A percentile compares a stretch with the other conserved stretches of the same genome.
phyloP scores from a whole-genome alignment of 2,888 invertebrate species.

The Helobdella robusta region DNA sequence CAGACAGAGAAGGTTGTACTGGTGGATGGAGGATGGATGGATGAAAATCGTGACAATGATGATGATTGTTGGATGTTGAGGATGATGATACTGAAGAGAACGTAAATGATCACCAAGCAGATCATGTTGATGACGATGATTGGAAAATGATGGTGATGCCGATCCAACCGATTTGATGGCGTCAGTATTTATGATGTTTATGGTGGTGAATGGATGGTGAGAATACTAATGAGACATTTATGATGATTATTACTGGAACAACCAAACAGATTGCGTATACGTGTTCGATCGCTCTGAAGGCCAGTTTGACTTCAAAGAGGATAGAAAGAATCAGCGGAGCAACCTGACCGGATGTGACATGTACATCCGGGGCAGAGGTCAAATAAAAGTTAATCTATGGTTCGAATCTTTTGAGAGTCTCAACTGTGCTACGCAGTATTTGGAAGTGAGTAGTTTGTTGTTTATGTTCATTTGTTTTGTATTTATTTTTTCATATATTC shows the following conservation, averaged over 20 bases:
- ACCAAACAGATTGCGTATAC: slow-evolving; percentile 13
- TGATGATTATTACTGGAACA: background rate
- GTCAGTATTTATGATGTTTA: too few species aligned
- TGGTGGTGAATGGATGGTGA: too few species aligned
- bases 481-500: too few species aligned
- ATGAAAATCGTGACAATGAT: background rate
- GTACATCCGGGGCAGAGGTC: slow-evolving; percentile 23
- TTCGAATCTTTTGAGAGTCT: slow-evolving; percentile 2
- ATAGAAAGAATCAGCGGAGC: background rate
- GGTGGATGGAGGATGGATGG: too few species aligned
- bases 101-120: too few species aligned
- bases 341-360: slow-evolving; percentile 18
- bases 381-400: slow-evolving; percentile 14
- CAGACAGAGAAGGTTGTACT: background rate
- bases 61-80: background rate
- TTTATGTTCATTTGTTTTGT: too few species aligned
- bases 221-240: too few species aligned
- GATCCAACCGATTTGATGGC: background rate
- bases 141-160: background rate
- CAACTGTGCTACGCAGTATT: slow-evolving; percentile 19
- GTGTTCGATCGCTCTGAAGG: slow-evolving; percentile 27
- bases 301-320: slow-evolving; percentile 6
- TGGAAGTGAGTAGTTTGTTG: slow-evolving; percentile 25
- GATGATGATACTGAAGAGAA: too few species aligned
- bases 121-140: background rate